Conservation (phyloP, 2,113 vertebrate species). For the Amphiprion percula region DNA sequence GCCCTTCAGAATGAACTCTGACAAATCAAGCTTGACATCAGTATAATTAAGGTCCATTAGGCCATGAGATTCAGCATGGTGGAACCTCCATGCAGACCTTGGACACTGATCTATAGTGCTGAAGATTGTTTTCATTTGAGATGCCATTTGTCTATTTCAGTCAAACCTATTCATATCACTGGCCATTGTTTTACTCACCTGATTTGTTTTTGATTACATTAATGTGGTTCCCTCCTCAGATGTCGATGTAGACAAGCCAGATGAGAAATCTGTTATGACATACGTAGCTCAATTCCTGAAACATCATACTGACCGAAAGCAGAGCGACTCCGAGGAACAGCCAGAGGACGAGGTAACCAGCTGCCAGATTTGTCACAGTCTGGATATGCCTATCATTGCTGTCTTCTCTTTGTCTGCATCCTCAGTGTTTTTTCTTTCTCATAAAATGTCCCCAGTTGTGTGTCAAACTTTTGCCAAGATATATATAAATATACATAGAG, state of each 20-base stretch:
- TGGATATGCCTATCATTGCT: conserved; percentile 1
- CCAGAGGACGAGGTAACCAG: conserved; percentile 86
- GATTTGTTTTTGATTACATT: conserved; percentile 17
- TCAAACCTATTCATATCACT: not conserved
- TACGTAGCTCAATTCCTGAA: conserved; percentile 98
- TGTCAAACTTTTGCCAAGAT: not conserved
- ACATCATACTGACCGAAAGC: conserved; percentile 88
- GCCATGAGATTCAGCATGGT: conserved; percentile 49
- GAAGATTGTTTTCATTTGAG: conserved; percentile 45
- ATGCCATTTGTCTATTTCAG: conserved; percentile 16
- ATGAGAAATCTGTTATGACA: conserved; percentile 99
- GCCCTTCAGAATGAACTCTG: conserved; percentile 76
- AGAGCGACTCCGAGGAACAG: conserved; percentile 78
- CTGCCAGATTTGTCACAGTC: conserved; percentile 36
- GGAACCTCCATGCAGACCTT: conserved; percentile 52
- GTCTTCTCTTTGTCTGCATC: conserved; percentile 45
- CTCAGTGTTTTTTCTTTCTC: conserved; percentile 72
- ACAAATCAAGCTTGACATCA: conserved; percentile 82
- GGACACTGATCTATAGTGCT: conserved; percentile 32
- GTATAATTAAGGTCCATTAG: conserved; percentile 80
- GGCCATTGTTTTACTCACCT: not conserved
- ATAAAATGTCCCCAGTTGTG: conserved; percentile 72
- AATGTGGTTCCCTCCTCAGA: conserved; percentile 80
- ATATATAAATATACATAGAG: not conserved
- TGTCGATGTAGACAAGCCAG: conserved; percentile 98